Conservation (phyloP, 2,888 invertebrate genomes). For the Drosophila niveifrons region DNA sequence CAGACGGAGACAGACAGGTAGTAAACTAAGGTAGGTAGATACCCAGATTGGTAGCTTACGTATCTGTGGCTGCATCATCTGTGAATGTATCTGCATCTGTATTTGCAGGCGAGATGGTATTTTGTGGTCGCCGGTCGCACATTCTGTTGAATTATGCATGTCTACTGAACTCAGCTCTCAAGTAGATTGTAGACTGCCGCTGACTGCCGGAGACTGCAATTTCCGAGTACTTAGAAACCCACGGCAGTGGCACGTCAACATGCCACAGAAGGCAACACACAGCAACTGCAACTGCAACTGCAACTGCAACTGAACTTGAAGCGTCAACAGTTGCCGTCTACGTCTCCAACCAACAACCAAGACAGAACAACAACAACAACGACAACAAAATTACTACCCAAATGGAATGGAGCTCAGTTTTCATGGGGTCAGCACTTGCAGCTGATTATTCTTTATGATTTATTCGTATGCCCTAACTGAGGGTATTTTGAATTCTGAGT, state of each 20-base stretch:
- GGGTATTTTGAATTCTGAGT: not conserved
- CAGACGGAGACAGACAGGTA: constrained; percentile 28
- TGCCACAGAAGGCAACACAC: constrained; percentile 52
- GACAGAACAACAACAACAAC: not conserved
- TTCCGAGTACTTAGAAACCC: constrained; percentile 42
- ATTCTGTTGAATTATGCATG: constrained; percentile 74
- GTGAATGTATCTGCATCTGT: constrained; percentile 31
- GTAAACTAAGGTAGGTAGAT: constrained; percentile 46
- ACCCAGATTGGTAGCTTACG: constrained; percentile 49
- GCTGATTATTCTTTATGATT: constrained; percentile 33
- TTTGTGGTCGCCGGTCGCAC: constrained; percentile 57
- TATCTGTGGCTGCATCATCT: constrained; percentile 30
- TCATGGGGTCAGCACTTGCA: constrained; percentile 49
- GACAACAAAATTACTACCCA: not conserved
- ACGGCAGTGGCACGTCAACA: constrained; percentile 39
- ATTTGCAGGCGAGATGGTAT: constrained; percentile 43
- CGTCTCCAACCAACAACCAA: constrained; percentile 10
- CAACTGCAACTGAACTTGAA: constrained; percentile 63
- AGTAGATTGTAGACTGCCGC: constrained; percentile 10
- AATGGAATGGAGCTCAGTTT: constrained; percentile 46
- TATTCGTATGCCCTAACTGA: constrained; percentile 4
- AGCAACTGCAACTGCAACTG: constrained; percentile 1
- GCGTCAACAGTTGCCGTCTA: constrained; percentile 40
- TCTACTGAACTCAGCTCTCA: constrained; percentile 10
- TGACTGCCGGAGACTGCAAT: constrained; percentile 18